A percentile compares a stretch with the other conserved stretches of the same genome.
phyloP scores from a whole-genome alignment of 2,797 vertebrate species.

The Odontamblyopus lacepedii region DNA sequence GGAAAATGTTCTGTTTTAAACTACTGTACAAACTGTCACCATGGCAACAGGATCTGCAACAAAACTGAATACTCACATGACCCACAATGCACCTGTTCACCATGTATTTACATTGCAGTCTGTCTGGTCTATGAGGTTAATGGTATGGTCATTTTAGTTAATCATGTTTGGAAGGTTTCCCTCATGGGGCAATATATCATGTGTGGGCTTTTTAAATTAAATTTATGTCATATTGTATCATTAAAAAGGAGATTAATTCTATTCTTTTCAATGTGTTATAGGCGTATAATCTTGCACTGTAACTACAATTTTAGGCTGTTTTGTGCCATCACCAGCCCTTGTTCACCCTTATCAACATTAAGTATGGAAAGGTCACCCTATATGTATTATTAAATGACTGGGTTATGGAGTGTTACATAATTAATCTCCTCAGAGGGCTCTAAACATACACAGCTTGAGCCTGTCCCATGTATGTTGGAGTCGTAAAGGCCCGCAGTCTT shows the following conservation, averaged over 20 bases:
- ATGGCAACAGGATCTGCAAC: conserved; percentile 57
- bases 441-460: conserved; percentile 46
- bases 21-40: conserved; percentile 63
- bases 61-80: conserved; percentile 38
- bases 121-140: neutral
- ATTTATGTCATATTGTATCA: too few species aligned
- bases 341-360: conserved; percentile 49
- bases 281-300: neutral
- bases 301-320: neutral
- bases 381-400: conserved; percentile 74
- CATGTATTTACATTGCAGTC: conserved; percentile 23
- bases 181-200: neutral
- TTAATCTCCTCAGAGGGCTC: conserved; percentile 62
- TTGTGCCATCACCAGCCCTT: conserved; percentile 5
- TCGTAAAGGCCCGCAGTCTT: conserved; percentile 26
- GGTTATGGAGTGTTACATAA: conserved; percentile 67
- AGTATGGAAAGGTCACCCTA: conserved; percentile 66
- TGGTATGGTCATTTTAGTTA: neutral
- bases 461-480: conserved; percentile 21
- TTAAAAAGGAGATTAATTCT: too few species aligned
- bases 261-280: neutral
- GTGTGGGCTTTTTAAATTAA: too few species aligned
- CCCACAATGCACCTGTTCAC: conserved; percentile 24
- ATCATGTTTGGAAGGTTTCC: neutral
- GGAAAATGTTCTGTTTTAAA: conserved; percentile 49